Conservation (phyloP, 2,888 invertebrate species). For the Bimastos eiseni region DNA sequence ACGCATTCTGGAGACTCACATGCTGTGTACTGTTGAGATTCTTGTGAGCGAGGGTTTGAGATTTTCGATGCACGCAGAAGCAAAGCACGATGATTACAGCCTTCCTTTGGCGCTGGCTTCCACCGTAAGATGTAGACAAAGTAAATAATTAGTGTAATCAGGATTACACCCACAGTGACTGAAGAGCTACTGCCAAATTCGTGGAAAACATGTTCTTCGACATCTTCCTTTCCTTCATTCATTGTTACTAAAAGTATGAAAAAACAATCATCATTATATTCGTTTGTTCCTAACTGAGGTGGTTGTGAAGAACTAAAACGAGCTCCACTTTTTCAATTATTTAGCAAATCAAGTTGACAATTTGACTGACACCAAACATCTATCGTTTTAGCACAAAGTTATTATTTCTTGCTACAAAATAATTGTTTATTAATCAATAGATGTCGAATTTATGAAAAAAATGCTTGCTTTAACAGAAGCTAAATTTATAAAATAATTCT, state of each 20-base stretch:
- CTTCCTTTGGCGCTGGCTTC: neutral
- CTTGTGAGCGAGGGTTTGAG: neutral
- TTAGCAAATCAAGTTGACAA: too few relatives aligned
- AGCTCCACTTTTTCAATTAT: too few relatives aligned
- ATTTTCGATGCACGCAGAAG: neutral
- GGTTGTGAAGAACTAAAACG: too few relatives aligned
- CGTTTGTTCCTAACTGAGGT: neutral
- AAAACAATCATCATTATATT: neutral
- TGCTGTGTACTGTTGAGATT: constrained; percentile 31
- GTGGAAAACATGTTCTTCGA: neutral
- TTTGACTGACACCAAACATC: too few relatives aligned
- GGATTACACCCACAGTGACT: neutral
- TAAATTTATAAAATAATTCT: too few relatives aligned
- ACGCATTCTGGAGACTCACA: constrained; percentile 50
- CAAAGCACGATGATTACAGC: neutral
- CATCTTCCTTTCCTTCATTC: neutral
- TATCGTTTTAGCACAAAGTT: too few relatives aligned
- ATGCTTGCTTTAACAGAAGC: too few relatives aligned
- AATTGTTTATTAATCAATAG: too few relatives aligned
- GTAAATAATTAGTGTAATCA: neutral
- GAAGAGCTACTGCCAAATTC: constrained; percentile 2
- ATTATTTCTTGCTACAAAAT: too few relatives aligned
- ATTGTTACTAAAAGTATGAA: neutral
- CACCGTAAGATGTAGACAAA: neutral
- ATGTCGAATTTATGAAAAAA: too few relatives aligned